Percentiles rank a stretch among this genome's conserved stretches.
Conservation (phyloP, 1,140 invertebrate genomes). For the Zaprionus tsacasi region DNA sequence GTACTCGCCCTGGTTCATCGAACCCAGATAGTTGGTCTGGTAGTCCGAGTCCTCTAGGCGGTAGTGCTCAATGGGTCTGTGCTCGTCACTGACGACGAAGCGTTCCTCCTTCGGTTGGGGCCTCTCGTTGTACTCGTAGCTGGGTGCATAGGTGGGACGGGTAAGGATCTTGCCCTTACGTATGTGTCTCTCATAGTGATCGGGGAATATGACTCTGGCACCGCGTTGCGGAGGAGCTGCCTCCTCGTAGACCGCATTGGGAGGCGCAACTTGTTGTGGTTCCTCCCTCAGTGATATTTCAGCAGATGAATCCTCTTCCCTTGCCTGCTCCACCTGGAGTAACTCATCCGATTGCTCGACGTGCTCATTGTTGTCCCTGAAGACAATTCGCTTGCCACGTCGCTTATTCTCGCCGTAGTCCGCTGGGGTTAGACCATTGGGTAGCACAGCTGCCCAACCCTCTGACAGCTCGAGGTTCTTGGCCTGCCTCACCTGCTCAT, state of each 20-base stretch:
- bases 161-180: constrained; percentile 71
- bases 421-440: constrained; percentile 44
- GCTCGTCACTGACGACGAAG: constrained; percentile 63
- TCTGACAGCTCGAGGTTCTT: constrained; percentile 47
- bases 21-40: constrained; percentile 19
- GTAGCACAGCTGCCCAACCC: constrained; percentile 59
- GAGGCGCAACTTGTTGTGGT: constrained; percentile 24
- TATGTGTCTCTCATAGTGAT: constrained; percentile 70
- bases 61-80: constrained; percentile 48
- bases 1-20: constrained; percentile 63
- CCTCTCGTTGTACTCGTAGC: constrained; percentile 56
- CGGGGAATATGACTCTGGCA: constrained; percentile 66
- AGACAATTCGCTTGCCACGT: constrained; percentile 67
- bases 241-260: constrained; percentile 61
- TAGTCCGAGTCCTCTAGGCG: constrained; percentile 46
- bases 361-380: constrained; percentile 62
- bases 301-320: constrained; percentile 12
- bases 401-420: constrained; percentile 55
- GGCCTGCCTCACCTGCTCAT: constrained; percentile 25
- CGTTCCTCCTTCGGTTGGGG: constrained; percentile 56
- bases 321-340: constrained; percentile 7
- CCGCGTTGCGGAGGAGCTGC: constrained; percentile 69
- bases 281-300: constrained; percentile 13
- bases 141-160: constrained; percentile 70
- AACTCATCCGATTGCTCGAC: constrained; percentile 38